Percentiles rank a stretch among this genome's conserved stretches.
Evolutionary conservation across 2,113 vertebrate genomes (phyloP).

Genomic region (Scomber japonicus): DNA sequence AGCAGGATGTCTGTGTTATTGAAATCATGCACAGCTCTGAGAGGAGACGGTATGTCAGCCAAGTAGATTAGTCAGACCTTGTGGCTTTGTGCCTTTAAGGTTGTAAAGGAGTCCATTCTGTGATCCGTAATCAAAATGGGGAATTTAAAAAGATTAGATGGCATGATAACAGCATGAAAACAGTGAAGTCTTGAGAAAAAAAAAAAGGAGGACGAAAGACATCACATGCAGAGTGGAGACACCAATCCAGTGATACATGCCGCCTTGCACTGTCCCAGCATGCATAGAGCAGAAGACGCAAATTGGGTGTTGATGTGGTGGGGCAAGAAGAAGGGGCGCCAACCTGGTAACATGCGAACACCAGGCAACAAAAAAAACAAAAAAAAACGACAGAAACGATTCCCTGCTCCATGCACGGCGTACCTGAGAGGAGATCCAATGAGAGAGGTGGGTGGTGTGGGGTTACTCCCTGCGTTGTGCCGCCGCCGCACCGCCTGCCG

Average conservation of each 20-base stretch:
- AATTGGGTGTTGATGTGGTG: slow-evolving; percentile 34
- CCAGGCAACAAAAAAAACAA: slow-evolving; percentile 37
- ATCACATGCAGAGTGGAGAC: slow-evolving; percentile 60
- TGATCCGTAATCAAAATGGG: slow-evolving; percentile 33
- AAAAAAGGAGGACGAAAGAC: slow-evolving; percentile 40
- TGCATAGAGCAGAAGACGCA: slow-evolving; percentile 39
- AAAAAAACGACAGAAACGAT: slow-evolving; percentile 11
- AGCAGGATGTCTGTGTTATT: slow-evolving; percentile 36
- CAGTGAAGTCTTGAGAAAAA: slow-evolving; percentile 24
- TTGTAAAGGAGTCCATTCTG: slow-evolving; percentile 44
- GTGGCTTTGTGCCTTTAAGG: slow-evolving; percentile 41
- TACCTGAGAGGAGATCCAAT: slow-evolving; percentile 99
- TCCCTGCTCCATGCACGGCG: slow-evolving; percentile 80
- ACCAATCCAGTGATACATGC: slow-evolving; percentile 23
- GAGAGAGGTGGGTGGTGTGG: slow-evolving; percentile 96
- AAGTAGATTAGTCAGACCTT: slow-evolving; percentile 51
- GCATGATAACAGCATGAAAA: slow-evolving; percentile 31
- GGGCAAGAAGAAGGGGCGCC: slow-evolving; percentile 11
- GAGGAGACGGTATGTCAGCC: slow-evolving; percentile 27
- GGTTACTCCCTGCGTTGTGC: slow-evolving; percentile 99
- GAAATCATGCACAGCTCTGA: slow-evolving; percentile 47
- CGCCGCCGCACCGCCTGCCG: slow-evolving; percentile 98
- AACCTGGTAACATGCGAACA: slow-evolving; percentile 60
- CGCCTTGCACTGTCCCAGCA: slow-evolving; percentile 26
- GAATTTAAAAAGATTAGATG: slow-evolving; percentile 41